Percentiles rank a stretch among this genome's conserved stretches.
Evolutionary conservation across 1,140 invertebrate species (phyloP).

Genomic region (Sitophilus oryzae): DNA sequence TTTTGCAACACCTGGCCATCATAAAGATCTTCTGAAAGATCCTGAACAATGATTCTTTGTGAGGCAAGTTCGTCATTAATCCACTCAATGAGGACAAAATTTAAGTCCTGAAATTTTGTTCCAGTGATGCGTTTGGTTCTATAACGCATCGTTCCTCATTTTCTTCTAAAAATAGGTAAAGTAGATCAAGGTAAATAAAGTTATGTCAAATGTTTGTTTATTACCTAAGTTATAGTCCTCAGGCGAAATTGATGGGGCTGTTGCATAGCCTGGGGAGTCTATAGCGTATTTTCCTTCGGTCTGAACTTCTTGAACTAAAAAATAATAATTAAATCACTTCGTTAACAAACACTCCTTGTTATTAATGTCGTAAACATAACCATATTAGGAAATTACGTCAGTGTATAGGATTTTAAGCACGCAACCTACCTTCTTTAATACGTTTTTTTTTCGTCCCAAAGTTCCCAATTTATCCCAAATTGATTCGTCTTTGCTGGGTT

Average conservation of each 20-base stretch:
- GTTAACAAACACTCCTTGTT: slow-evolving; percentile 34
- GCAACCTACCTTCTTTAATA: slow-evolving; percentile 81
- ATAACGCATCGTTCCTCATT: slow-evolving; percentile 97
- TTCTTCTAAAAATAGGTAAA: slow-evolving; percentile 61
- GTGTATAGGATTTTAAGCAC: slow-evolving; percentile 1
- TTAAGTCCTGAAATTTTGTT: slow-evolving; percentile 85
- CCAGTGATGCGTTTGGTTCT: slow-evolving; percentile 74
- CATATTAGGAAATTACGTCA: slow-evolving; percentile 40
- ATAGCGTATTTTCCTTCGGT: slow-evolving; percentile 96
- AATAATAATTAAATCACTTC: slow-evolving; percentile 25
- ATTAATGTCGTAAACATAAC: slow-evolving; percentile 31
- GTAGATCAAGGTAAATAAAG: neutral
- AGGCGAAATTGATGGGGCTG: slow-evolving; percentile 76
- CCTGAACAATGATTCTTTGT: slow-evolving; percentile 95
- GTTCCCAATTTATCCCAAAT: slow-evolving; percentile 91
- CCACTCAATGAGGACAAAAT: slow-evolving; percentile 91
- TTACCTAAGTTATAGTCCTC: slow-evolving; percentile 87
- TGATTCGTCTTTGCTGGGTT: slow-evolving; percentile 85
- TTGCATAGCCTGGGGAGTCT: slow-evolving; percentile 86
- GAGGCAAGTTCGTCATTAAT: slow-evolving; percentile 96
- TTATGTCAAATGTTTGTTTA: slow-evolving; percentile 26
- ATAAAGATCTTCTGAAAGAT: slow-evolving; percentile 95
- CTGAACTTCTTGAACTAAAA: slow-evolving; percentile 86
- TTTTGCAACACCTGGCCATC: slow-evolving; percentile 98
- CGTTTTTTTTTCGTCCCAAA: slow-evolving; percentile 81